Base-by-base conservation (phyloP, 1,140 invertebrate species). In the Papilio polyxenes region DNA sequence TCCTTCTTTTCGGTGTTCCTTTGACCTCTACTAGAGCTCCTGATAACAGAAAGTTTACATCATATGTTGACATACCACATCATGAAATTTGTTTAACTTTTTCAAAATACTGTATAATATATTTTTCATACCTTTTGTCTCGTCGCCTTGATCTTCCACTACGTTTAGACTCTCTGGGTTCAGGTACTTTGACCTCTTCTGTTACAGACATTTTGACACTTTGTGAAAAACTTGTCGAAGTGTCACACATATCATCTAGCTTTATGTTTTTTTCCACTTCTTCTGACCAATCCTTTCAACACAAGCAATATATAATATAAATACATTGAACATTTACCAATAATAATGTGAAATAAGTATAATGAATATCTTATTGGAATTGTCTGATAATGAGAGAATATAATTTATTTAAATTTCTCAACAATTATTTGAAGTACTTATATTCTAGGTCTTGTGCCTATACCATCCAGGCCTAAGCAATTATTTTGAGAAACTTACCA, bases 181-280 rank as follows among this genome's bases (percentile, higher is more conserved):
- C 78, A 13, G 78, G 10, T 80, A 80, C 20, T 37, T 59, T 78
- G 3, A 78, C 49, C 13, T 80, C 78, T 48, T 80, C 86, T 40
- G 84, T 75, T 44, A 83, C 84, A 49, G 87, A 84, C n/a, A 86
- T 75, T 81, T 90, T 91, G 11, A 88, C 74, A 80, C 80, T 89
- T 87, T 91, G 88, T 31, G 90, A 92, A 85, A 93, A 94, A 85
- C 90, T 92, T 37, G 89, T 89, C 49, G 89, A 89, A 20, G 92
- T 83, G 79, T 93, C 89, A 88, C 88, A 88, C 51, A 89, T 84
- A 76, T 93, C 92, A 87, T 93, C 93, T 20, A 94, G 83, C 87
- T 93, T 93, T 80, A 93, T 93, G 82, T 93, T 92, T 82, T 93
- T 92, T 81, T 94, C 93, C 62, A 93, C 93, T 85, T 94, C 93